These are phyloP conservation scores for Rhadina sibilatrix DNA, from an alignment of 2,113 vertebrate genomes.

Conservation along the genomic window DNA sequence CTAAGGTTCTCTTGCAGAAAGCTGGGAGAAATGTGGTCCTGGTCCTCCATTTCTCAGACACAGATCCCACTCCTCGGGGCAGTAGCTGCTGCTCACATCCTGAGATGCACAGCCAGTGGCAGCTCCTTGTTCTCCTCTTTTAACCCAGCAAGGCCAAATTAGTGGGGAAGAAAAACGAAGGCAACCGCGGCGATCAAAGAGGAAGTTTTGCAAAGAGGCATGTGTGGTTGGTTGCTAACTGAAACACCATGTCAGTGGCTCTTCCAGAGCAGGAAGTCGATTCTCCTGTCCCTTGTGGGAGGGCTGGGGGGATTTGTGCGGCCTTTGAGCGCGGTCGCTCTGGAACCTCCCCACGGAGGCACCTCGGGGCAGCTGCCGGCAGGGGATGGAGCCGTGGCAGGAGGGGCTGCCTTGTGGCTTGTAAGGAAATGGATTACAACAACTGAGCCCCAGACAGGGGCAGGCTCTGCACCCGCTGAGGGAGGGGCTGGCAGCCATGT, in stretches of 20 bases:
- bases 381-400: not conserved
- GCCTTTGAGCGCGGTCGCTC: not conserved
- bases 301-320: rapidly evolving
- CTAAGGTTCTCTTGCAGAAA: not conserved
- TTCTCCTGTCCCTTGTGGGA: not conserved
- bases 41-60: not conserved
- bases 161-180: not conserved
- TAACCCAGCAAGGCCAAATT: not conserved
- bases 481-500: not conserved
- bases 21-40: not conserved
- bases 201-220: not conserved
- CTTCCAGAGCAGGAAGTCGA: not conserved
- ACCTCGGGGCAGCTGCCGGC: not conserved
- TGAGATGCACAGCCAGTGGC: not conserved
- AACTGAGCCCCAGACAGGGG: not conserved
- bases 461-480: not conserved
- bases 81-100: not conserved
- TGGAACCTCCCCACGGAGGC: not conserved
- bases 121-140: not conserved
- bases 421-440: not conserved
- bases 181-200: slow-evolving; percentile 15
- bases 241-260: slow-evolving; percentile 23
- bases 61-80: not conserved
- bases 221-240: slow-evolving; percentile 24
- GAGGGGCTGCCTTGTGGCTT: not conserved